Evolutionary conservation across 2,888 invertebrate genomes (phyloP).

Genomic region (Xestia sexstrigata): DNA sequence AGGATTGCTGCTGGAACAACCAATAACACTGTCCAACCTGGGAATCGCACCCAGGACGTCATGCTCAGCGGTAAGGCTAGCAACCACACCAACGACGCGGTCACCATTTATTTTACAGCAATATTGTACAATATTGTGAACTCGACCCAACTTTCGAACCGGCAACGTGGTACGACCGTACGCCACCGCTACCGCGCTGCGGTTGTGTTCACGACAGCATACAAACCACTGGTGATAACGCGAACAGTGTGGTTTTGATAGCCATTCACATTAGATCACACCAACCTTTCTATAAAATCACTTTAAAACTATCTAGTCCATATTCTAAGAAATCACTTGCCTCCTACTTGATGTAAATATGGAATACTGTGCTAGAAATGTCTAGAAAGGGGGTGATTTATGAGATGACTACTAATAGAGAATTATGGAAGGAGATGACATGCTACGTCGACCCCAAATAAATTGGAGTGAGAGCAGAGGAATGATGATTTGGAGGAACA

Average conservation of each 20-base stretch:
- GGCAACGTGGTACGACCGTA: background rate
- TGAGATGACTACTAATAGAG: background rate
- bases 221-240: conserved; percentile 25
- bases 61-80: background rate
- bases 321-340: background rate
- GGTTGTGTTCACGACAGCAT: conserved; percentile 22
- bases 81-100: background rate
- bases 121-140: conserved; percentile 13
- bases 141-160: background rate
- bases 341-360: background rate
- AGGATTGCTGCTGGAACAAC: background rate
- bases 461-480: background rate
- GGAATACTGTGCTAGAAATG: background rate
- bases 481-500: background rate
- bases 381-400: background rate
- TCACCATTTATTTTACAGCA: background rate
- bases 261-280: background rate
- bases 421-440: background rate
- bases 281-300: conserved; percentile 12
- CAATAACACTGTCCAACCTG: background rate
- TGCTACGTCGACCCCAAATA: background rate
- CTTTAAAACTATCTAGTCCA: background rate
- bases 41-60: background rate
- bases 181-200: background rate
- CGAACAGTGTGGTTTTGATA: conserved; percentile 21